phyloP scores from a whole-genome alignment of 2,797 vertebrate genomes.

The Oophaga sylvatica region DNA sequence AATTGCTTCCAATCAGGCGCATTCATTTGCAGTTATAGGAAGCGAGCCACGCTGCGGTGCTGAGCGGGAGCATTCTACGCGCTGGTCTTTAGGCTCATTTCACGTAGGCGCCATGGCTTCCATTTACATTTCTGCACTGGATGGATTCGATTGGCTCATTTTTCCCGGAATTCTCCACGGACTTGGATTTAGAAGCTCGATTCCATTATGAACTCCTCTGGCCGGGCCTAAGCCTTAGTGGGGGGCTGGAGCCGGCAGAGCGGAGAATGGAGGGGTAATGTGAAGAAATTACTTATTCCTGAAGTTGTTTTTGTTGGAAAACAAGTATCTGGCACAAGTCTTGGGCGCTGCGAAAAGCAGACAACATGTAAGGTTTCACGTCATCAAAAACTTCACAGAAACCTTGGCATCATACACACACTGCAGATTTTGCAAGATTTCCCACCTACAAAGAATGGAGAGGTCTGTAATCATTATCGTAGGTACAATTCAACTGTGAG shows the following conservation, averaged over 20 bases:
- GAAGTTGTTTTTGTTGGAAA: constrained; percentile 53
- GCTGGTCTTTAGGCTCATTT: neutral
- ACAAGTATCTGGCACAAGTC: constrained; percentile 23
- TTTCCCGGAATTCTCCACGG: constrained; percentile 10
- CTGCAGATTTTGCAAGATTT: too few species aligned
- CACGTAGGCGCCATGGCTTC: neutral
- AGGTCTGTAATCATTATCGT: too few species aligned
- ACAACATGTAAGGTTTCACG: constrained; percentile 41
- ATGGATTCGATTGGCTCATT: neutral
- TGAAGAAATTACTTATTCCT: constrained; percentile 47
- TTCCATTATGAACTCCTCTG: constrained; percentile 39
- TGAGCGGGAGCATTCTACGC: neutral
- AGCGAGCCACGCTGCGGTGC: neutral
- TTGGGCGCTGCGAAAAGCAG: constrained; percentile 2
- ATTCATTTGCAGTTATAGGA: neutral
- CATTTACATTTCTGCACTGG: neutral
- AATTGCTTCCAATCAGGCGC: constrained; percentile 25
- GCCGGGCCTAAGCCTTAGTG: constrained; percentile 17
- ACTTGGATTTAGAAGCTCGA: neutral
- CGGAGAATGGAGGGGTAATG: neutral
- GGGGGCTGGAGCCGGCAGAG: neutral
- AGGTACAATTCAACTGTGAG: too few species aligned
- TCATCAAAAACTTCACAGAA: constrained; percentile 27
- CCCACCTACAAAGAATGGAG: too few species aligned
- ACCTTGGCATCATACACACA: neutral